Evolutionary conservation across 1,140 invertebrate species (phyloP).

Genomic region (Papilio machaon): DNA sequence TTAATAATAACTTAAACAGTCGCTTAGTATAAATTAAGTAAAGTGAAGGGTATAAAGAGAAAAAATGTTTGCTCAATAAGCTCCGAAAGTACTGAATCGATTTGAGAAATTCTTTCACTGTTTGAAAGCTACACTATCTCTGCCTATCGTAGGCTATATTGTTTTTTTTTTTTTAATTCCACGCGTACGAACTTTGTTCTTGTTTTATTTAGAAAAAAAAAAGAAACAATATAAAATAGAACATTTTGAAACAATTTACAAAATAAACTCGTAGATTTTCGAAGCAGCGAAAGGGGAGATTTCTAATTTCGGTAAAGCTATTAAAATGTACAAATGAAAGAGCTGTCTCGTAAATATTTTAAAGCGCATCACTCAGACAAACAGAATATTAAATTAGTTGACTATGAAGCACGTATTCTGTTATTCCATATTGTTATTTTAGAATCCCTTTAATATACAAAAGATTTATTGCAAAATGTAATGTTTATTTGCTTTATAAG

Average conservation of each 20-base stretch:
- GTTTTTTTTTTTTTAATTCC: no score
- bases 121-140: no score
- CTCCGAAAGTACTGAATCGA: no score
- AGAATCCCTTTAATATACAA: neutral
- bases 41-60: no score
- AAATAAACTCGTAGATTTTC: neutral
- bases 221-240: neutral
- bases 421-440: slow-evolving; percentile 1
- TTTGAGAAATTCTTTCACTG: no score
- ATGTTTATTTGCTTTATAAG: neutral
- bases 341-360: slow-evolving; percentile 19
- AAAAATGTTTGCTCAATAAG: no score
- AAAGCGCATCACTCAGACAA: slow-evolving; percentile 16
- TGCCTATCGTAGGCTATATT: no score
- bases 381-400: slow-evolving; percentile 8
- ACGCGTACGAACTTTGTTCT: no score
- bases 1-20: no score
- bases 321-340: slow-evolving; percentile 17
- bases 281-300: neutral
- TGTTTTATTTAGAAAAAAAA: neutral
- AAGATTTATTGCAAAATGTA: neutral
- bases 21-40: no score
- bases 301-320: slow-evolving; percentile 2
- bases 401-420: slow-evolving; percentile 5
- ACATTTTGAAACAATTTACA: no score